A percentile compares a stretch with the other conserved stretches of the same genome.
phyloP scores from a whole-genome alignment of 2,888 invertebrate species.

The Sphinx pinastri region DNA sequence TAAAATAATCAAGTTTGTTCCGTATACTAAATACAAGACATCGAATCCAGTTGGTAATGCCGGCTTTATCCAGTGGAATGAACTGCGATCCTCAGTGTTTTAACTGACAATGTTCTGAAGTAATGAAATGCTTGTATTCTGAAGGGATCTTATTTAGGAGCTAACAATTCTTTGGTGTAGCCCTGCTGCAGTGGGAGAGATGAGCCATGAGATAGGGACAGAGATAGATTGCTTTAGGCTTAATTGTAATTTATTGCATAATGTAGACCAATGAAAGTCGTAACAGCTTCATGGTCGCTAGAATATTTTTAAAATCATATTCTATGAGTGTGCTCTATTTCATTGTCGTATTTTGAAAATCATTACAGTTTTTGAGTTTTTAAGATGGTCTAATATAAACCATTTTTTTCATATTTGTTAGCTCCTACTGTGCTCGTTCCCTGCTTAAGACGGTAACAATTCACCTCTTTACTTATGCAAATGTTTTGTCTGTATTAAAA shows the following conservation, averaged over 20 bases:
- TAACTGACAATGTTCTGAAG: slow-evolving; percentile 24
- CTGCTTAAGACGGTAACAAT: slow-evolving; percentile 3
- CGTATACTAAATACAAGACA: neutral
- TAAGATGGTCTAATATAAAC: too few species aligned
- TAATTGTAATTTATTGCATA: too few species aligned
- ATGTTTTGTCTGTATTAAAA: slow-evolving; percentile 30
- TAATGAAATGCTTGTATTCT: slow-evolving; percentile 31
- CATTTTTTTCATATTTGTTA: neutral
- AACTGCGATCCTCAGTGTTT: slow-evolving; percentile 23
- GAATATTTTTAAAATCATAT: too few species aligned
- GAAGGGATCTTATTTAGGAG: slow-evolving; percentile 26
- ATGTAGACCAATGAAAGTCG: too few species aligned
- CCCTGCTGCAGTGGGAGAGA: neutral
- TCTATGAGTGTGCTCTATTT: too few species aligned
- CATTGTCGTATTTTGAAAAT: too few species aligned
- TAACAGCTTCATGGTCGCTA: too few species aligned
- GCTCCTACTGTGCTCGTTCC: neutral
- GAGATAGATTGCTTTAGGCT: neutral
- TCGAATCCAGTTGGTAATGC: slow-evolving; percentile 13
- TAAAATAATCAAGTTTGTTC: neutral
- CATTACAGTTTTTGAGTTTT: too few species aligned
- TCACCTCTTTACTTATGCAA: slow-evolving; percentile 30
- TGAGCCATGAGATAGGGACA: neutral
- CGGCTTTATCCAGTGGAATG: slow-evolving; percentile 16
- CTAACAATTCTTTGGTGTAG: slow-evolving; percentile 17